Percentiles rank a stretch among this genome's conserved stretches.
Evolutionary conservation across 1,140 invertebrate species (phyloP).

Genomic region (Leptinotarsa undecemlineata): DNA sequence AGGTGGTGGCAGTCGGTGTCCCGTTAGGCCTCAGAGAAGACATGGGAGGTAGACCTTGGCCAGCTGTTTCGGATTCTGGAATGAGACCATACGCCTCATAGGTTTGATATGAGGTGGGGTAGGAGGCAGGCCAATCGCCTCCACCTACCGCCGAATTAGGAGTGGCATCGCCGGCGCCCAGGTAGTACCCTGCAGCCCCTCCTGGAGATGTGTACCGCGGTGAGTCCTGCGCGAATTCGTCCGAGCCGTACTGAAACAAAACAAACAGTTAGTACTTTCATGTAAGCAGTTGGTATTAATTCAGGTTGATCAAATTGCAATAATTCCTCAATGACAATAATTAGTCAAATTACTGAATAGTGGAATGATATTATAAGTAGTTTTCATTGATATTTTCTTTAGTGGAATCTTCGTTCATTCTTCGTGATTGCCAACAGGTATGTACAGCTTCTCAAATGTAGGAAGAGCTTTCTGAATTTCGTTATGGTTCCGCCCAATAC

Average conservation of each 20-base stretch:
- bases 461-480: too few relatives aligned
- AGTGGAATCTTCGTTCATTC: too few relatives aligned
- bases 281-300: too few relatives aligned
- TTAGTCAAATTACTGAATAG: too few relatives aligned
- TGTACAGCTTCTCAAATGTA: too few relatives aligned
- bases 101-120: slow-evolving; percentile 58
- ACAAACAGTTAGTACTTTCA: slow-evolving; percentile 13
- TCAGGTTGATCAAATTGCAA: too few relatives aligned
- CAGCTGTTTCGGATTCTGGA: slow-evolving; percentile 60
- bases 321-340: too few relatives aligned
- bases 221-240: slow-evolving; percentile 82
- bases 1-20: slow-evolving; percentile 58
- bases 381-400: too few relatives aligned
- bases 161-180: slow-evolving; percentile 40
- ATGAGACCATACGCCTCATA: slow-evolving; percentile 64
- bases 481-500: too few relatives aligned
- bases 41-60: slow-evolving; percentile 88
- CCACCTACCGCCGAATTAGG: slow-evolving; percentile 52
- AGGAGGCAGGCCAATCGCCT: slow-evolving; percentile 52
- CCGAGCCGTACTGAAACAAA: slow-evolving; percentile 79
- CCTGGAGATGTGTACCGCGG: slow-evolving; percentile 86
- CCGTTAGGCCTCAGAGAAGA: slow-evolving; percentile 80
- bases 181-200: slow-evolving; percentile 37
- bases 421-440: too few relatives aligned
- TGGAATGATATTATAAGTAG: too few relatives aligned